Evolutionary conservation across 53 echinoderm and acorn worm genomes (phyloP).

Genomic region (Arbacia lixula): DNA sequence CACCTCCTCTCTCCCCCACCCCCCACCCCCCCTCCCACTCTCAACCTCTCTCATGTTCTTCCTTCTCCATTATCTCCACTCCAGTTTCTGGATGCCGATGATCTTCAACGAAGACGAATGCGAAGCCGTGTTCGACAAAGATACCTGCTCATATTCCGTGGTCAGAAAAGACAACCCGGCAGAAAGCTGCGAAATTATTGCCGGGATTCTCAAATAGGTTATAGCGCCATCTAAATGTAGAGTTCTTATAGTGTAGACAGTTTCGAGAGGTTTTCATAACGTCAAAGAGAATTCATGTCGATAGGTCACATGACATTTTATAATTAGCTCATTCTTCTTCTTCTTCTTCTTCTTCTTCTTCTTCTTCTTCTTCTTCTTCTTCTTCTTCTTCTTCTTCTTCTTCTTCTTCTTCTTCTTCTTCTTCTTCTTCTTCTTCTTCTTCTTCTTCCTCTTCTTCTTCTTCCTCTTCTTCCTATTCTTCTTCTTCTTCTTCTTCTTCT

Average conservation of each 20-base stretch:
- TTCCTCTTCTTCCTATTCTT: too few species aligned
- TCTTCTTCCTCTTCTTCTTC: slow-evolving; percentile 14
- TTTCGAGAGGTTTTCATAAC: too few species aligned
- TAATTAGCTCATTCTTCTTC: not conserved
- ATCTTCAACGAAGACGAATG: slow-evolving; percentile 14
- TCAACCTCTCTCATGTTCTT: too few species aligned
- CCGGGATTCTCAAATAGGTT: slow-evolving; percentile 29
- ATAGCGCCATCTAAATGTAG: slow-evolving; percentile 46
- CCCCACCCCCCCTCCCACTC: slow-evolving; percentile 4
- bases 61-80: not conserved
- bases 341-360: too few species aligned
- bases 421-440: slow-evolving; percentile 3
- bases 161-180: not conserved
- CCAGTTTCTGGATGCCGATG: slow-evolving; percentile 33
- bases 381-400: slow-evolving; percentile 21
- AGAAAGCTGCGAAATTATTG: slow-evolving; percentile 26
- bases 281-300: too few species aligned
- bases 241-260: too few species aligned
- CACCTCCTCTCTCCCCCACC: not conserved
- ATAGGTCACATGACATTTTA: not conserved
- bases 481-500: slow-evolving; percentile 21
- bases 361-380: too few species aligned
- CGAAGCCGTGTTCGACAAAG: slow-evolving; percentile 11
- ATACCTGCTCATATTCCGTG: slow-evolving; percentile 16
- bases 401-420: slow-evolving; percentile 20